A percentile compares a stretch with the other conserved stretches of the same genome.
Evolutionary conservation across 2,797 vertebrate species (phyloP).

Genomic region (Falco naumanni): DNA sequence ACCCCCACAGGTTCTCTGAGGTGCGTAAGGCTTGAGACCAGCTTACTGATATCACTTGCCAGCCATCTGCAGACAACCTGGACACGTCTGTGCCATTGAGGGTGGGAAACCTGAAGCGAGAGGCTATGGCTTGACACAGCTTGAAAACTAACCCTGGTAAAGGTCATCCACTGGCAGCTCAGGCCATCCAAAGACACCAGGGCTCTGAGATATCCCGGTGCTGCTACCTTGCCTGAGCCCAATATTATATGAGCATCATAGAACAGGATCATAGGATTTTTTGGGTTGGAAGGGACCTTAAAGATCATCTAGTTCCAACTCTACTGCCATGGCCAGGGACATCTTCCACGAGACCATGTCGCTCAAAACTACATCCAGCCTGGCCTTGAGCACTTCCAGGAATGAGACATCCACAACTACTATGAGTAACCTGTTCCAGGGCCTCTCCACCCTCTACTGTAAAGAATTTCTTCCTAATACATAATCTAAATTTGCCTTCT

Average conservation of each 20-base stretch:
- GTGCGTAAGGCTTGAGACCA: neutral
- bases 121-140: neutral
- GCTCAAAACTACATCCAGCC: too few species aligned
- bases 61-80: neutral
- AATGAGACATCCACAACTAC: too few species aligned
- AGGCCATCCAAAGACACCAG: accelerated
- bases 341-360: too few species aligned
- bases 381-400: too few species aligned
- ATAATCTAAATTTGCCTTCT: too few species aligned
- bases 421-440: too few species aligned
- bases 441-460: too few species aligned
- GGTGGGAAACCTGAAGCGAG: neutral
- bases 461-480: too few species aligned
- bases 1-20: neutral
- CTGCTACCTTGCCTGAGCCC: neutral
- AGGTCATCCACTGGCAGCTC: neutral
- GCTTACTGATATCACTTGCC: neutral
- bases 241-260: accelerated
- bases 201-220: neutral
- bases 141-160: neutral
- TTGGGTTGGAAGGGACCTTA: too few species aligned
- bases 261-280: too few species aligned
- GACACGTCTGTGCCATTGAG: neutral
- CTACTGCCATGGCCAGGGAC: too few species aligned
- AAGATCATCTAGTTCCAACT: too few species aligned